A percentile compares a stretch with the other conserved stretches of the same genome.
Evolutionary conservation across 2,888 invertebrate genomes (phyloP).

Genomic region (Arge pagana): DNA sequence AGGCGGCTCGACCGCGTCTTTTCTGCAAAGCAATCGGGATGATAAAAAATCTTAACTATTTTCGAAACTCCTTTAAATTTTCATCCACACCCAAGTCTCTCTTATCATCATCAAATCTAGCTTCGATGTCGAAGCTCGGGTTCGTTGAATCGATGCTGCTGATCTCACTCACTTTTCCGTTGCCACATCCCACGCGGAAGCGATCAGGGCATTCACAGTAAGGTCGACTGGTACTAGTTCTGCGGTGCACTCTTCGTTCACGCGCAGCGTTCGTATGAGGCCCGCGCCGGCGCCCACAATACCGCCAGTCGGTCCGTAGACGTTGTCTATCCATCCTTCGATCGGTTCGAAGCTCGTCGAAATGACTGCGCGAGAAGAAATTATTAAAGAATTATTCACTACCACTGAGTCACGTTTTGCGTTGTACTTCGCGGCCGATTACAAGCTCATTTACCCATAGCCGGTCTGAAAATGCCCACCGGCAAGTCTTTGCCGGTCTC

Average conservation of each 20-base stretch:
- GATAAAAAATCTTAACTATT: neutral
- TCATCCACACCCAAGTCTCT: neutral
- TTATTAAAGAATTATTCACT: too few species aligned
- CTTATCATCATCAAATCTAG: too few species aligned
- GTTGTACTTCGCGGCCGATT: too few species aligned
- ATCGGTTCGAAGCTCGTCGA: slow-evolving; percentile 61
- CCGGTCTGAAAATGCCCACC: slow-evolving; percentile 70
- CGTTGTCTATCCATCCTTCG: slow-evolving; percentile 73
- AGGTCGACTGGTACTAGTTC: slow-evolving; percentile 60
- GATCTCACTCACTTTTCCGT: slow-evolving; percentile 49
- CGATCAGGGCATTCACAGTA: slow-evolving; percentile 57
- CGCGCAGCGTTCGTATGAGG: slow-evolving; percentile 58
- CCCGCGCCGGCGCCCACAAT: slow-evolving; percentile 64
- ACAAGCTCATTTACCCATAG: slow-evolving; percentile 62
- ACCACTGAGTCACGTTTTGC: too few species aligned
- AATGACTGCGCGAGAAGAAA: slow-evolving; percentile 60
- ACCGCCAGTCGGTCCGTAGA: slow-evolving; percentile 64
- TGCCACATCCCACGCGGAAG: slow-evolving; percentile 58
- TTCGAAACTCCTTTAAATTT: neutral
- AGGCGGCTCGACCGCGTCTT: slow-evolving; percentile 49
- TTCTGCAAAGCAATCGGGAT: slow-evolving; percentile 29
- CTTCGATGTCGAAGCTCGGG: too few species aligned
- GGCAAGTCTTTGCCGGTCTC: slow-evolving; percentile 65
- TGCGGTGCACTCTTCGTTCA: slow-evolving; percentile 47
- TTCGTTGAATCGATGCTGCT: neutral